These are phyloP conservation scores for Drosophila nannoptera DNA, from an alignment of 1,140 invertebrate species.

Conservation along the genomic window DNA sequence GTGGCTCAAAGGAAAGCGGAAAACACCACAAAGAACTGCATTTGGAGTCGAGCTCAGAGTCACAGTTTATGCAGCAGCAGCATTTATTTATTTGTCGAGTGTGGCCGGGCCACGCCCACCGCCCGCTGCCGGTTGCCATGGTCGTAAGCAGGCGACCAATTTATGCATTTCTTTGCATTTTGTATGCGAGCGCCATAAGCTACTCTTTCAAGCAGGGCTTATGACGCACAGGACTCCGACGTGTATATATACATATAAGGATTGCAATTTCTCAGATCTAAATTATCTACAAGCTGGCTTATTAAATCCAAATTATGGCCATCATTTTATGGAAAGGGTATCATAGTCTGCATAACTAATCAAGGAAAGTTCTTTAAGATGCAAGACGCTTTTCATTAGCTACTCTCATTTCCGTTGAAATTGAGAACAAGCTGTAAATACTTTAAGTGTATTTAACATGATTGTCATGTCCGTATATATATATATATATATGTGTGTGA, in stretches of 20 bases:
- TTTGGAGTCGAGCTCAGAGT: slow-evolving; percentile 15
- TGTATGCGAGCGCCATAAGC: slow-evolving; percentile 43
- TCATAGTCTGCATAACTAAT: too few relatives aligned
- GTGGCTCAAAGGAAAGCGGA: slow-evolving; percentile 33
- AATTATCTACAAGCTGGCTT: too few relatives aligned
- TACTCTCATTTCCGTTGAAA: neutral
- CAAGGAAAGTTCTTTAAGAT: too few relatives aligned
- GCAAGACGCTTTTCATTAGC: too few relatives aligned
- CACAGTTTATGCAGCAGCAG: neutral
- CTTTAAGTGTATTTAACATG: neutral
- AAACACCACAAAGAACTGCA: slow-evolving; percentile 18
- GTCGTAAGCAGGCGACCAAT: slow-evolving; percentile 58
- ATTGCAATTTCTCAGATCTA: too few relatives aligned
- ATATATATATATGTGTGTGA: too few relatives aligned
- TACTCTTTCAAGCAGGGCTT: slow-evolving; percentile 58
- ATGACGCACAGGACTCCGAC: neutral
- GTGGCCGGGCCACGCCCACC: slow-evolving; percentile 1
- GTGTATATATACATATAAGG: too few relatives aligned
- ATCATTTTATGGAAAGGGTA: too few relatives aligned
- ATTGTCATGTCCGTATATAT: too few relatives aligned
- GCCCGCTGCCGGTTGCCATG: slow-evolving; percentile 43
- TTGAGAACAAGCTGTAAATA: neutral
- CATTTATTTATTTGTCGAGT: slow-evolving; percentile 54
- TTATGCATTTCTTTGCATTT: slow-evolving; percentile 60
- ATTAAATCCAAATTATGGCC: too few relatives aligned